Conservation (phyloP, 2,888 invertebrate species). For the Shargacucullia verbasci region DNA sequence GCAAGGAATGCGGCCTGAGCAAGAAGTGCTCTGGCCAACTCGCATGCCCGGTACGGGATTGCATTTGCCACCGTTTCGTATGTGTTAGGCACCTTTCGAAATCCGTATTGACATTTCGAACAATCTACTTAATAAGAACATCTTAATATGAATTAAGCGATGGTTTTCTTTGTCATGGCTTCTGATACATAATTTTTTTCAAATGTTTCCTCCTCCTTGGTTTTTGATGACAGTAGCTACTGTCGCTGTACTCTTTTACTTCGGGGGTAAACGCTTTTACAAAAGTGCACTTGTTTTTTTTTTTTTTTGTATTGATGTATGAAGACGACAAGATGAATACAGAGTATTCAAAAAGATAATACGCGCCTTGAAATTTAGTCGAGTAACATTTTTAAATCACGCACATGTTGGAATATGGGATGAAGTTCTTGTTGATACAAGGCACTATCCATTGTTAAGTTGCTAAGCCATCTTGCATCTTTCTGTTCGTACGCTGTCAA, state of each 20-base stretch:
- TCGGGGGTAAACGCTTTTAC: too few relatives aligned
- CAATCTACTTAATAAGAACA: conserved; percentile 11
- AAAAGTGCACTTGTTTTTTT: too few relatives aligned
- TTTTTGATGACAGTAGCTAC: too few relatives aligned
- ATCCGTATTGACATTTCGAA: conserved; percentile 32
- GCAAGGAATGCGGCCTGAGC: conserved; percentile 79
- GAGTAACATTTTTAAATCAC: background rate
- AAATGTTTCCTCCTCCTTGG: background rate
- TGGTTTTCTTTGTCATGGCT: background rate
- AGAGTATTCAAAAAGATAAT: too few relatives aligned
- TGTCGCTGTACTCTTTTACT: too few relatives aligned
- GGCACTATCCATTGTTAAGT: too few relatives aligned
- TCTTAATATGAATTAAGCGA: conserved; percentile 4
- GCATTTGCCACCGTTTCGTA: conserved; percentile 57
- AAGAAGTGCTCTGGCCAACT: conserved; percentile 73
- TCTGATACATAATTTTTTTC: background rate
- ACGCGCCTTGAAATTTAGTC: background rate
- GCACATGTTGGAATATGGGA: too few relatives aligned
- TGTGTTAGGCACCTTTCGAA: conserved; percentile 50
- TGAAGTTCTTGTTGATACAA: too few relatives aligned
- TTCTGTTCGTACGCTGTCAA: too few relatives aligned
- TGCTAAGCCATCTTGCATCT: too few relatives aligned
- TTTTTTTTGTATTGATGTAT: too few relatives aligned
- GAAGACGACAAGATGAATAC: too few relatives aligned
- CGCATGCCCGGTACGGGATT: conserved; percentile 58